Evolutionary conservation across 1,140 invertebrate genomes (phyloP).

Genomic region (Lordiphosa mommai): DNA sequence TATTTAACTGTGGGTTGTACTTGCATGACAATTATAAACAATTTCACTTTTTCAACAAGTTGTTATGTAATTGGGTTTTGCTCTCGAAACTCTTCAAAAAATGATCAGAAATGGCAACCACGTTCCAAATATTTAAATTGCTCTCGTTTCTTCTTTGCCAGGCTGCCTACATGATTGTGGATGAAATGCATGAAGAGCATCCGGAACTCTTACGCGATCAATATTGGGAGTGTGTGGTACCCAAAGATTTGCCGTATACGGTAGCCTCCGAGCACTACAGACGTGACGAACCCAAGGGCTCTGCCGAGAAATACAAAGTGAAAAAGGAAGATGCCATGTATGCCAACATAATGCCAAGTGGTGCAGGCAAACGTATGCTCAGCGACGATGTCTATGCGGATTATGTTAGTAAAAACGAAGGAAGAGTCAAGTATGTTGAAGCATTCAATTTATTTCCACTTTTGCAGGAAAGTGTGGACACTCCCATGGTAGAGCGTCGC

Average conservation of each 20-base stretch:
- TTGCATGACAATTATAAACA: conserved; percentile 29
- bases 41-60: conserved; percentile 56
- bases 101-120: conserved; percentile 51
- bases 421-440: not conserved
- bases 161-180: conserved; percentile 94
- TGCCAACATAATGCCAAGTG: conserved; percentile 83
- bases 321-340: conserved; percentile 91
- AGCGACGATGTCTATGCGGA: conserved; percentile 91
- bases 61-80: conserved; percentile 60
- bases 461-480: conserved; percentile 90
- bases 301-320: conserved; percentile 90
- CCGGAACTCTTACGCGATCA: conserved; percentile 92
- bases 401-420: conserved; percentile 84
- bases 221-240: conserved; percentile 95
- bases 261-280: conserved; percentile 91
- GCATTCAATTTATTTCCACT: not conserved
- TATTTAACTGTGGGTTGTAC: conserved; percentile 41
- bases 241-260: conserved; percentile 92
- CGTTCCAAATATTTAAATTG: conserved; percentile 31
- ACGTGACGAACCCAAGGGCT: conserved; percentile 89
- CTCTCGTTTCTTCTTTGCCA: conserved; percentile 68
- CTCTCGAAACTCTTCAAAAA: conserved; percentile 15
- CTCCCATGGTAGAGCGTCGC: conserved; percentile 89
- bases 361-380: conserved; percentile 82
- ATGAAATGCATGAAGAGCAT: conserved; percentile 95